Conservation (phyloP, 2,113 vertebrate genomes). For the Electrona antarctica region DNA sequence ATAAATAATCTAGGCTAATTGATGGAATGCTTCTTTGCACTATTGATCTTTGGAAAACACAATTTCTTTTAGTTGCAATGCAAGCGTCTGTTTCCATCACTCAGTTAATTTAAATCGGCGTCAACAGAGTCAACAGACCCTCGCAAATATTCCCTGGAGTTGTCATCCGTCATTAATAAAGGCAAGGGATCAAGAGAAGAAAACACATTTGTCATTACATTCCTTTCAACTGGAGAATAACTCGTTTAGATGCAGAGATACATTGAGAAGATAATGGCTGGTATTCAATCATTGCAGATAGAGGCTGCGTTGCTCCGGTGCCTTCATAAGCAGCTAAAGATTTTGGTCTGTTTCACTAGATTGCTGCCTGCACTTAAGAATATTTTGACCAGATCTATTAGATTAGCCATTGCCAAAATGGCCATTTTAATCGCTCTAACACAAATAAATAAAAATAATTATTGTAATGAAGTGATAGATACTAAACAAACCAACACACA, state of each 20-base stretch:
- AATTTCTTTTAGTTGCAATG: not conserved
- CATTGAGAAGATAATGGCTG: not conserved
- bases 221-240: not conserved
- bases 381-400: slow-evolving; percentile 6
- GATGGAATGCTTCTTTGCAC: too few species aligned
- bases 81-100: not conserved
- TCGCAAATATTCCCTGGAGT: not conserved
- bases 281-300: not conserved
- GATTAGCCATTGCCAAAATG: slow-evolving; percentile 6
- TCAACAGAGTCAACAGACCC: not conserved
- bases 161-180: not conserved
- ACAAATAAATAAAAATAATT: not conserved
- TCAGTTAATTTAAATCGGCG: not conserved
- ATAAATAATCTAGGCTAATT: too few species aligned
- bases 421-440: not conserved
- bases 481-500: slow-evolving; percentile 6
- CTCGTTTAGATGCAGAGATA: not conserved
- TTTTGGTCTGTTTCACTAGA: not conserved
- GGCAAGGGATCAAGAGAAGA: not conserved
- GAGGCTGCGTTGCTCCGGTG: not conserved
- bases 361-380: slow-evolving; percentile 10
- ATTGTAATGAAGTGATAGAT: slow-evolving; percentile 6
- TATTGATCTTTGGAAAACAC: not conserved
- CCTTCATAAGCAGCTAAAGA: not conserved
- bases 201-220: not conserved